phyloP scores from a whole-genome alignment of 2,888 invertebrate species.

The Leucophenga maculata region DNA sequence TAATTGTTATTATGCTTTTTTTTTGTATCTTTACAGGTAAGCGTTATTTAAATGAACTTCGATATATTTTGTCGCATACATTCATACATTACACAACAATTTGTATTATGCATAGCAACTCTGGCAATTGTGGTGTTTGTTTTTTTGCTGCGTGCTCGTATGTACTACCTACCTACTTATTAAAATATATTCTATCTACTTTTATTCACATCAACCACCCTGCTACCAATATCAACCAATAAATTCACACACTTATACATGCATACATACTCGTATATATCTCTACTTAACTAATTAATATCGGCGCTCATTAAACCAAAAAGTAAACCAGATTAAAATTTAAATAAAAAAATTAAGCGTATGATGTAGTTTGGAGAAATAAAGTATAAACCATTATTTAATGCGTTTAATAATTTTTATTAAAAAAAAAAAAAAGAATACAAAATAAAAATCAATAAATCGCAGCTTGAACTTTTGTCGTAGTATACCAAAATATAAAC shows the following conservation, averaged over 20 bases:
- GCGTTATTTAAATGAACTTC: conserved; percentile 34
- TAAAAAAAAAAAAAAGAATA: not conserved
- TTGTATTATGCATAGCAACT: not conserved
- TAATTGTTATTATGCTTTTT: conserved; percentile 9
- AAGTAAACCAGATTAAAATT: not conserved
- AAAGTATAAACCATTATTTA: not conserved
- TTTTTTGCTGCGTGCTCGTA: conserved; percentile 17
- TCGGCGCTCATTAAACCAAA: conserved; percentile 3
- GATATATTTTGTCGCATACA: not conserved
- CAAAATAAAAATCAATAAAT: not conserved
- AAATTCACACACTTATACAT: conserved; percentile 1
- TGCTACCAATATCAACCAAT: not conserved
- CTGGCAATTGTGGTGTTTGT: conserved; percentile 29
- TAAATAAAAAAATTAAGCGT: not conserved
- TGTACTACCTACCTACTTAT: not conserved
- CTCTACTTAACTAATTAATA: not conserved
- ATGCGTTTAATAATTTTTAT: not conserved
- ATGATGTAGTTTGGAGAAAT: not conserved
- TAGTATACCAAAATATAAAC: too few species aligned
- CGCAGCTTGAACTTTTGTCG: too few species aligned
- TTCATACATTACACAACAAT: conserved; percentile 5
- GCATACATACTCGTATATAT: too few species aligned
- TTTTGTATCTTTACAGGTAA: conserved; percentile 51
- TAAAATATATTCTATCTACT: not conserved
- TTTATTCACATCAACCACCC: not conserved